Percentiles rank a stretch among this genome's conserved stretches.
Conservation (phyloP, 1,140 invertebrate genomes). For the Diploscapter pachys region DNA sequence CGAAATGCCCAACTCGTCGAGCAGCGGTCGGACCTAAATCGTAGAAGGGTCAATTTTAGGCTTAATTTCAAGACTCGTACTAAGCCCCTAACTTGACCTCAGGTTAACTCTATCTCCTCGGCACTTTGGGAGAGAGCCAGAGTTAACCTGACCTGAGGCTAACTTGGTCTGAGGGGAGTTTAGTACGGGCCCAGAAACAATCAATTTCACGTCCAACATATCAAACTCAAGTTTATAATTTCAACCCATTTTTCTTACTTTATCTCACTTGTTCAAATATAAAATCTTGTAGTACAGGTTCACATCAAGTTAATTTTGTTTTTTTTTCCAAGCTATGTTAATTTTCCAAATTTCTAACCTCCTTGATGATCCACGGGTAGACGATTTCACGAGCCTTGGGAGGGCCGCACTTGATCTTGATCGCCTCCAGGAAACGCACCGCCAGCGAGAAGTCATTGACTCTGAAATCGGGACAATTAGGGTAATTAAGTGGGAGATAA, state of each 20-base stretch:
- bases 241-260: too few species aligned
- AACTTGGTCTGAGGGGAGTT: too few species aligned
- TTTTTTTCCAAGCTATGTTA: background rate
- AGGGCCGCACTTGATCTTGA: constrained; percentile 80
- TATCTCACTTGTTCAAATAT: background rate
- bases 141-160: too few species aligned
- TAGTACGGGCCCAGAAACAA: background rate
- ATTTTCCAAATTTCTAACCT: constrained; percentile 40
- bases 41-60: background rate
- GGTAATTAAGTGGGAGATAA: too few species aligned
- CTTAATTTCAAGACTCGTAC: too few species aligned
- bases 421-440: constrained; percentile 83
- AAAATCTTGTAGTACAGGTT: constrained; percentile 8
- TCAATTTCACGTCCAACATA: background rate
- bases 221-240: constrained; percentile 7
- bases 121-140: too few species aligned
- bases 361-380: constrained; percentile 51
- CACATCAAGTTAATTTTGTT: background rate
- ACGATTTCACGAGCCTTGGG: constrained; percentile 61
- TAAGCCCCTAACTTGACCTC: too few species aligned
- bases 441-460: constrained; percentile 90
- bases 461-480: constrained; percentile 50
- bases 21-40: constrained; percentile 69
- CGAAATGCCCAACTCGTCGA: constrained; percentile 85
- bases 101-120: too few species aligned